Percentiles rank a stretch among this genome's conserved stretches.
Evolutionary conservation across 2,888 invertebrate species (phyloP).

Genomic region (Spisula solida): DNA sequence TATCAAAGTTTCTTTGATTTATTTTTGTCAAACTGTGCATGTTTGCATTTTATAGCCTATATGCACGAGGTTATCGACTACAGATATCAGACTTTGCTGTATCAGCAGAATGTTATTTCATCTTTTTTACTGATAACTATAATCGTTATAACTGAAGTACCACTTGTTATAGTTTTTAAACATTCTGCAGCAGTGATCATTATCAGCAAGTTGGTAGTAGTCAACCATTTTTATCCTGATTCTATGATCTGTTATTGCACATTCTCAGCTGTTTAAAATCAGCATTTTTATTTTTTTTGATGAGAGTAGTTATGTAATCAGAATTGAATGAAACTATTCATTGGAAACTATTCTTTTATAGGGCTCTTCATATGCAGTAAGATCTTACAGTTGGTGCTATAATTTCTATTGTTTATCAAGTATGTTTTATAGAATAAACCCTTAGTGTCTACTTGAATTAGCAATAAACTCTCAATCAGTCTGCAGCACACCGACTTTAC

Average conservation of each 20-base stretch:
- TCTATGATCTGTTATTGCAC: neutral
- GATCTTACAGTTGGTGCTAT: neutral
- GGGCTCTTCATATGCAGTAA: neutral
- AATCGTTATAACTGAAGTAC: neutral
- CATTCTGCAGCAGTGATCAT: neutral
- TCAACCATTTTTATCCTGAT: neutral
- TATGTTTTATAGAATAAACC: no score
- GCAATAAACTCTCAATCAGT: no score
- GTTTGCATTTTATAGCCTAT: neutral
- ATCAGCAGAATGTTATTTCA: neutral
- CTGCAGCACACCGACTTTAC: no score
- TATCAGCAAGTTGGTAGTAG: neutral
- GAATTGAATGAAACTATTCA: no score
- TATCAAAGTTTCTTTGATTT: no score
- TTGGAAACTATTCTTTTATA: neutral
- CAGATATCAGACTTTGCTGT: neutral
- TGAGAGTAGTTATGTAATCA: neutral
- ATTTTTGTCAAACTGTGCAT: neutral
- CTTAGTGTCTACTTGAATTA: no score
- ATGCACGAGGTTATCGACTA: neutral
- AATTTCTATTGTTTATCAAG: no score
- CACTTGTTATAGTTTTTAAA: neutral
- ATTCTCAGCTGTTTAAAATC: constrained; percentile 21
- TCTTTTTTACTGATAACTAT: neutral
- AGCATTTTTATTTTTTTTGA: neutral